Evolutionary conservation across 2,797 vertebrate genomes (phyloP).

Genomic region (Rhinichthys osculus): DNA sequence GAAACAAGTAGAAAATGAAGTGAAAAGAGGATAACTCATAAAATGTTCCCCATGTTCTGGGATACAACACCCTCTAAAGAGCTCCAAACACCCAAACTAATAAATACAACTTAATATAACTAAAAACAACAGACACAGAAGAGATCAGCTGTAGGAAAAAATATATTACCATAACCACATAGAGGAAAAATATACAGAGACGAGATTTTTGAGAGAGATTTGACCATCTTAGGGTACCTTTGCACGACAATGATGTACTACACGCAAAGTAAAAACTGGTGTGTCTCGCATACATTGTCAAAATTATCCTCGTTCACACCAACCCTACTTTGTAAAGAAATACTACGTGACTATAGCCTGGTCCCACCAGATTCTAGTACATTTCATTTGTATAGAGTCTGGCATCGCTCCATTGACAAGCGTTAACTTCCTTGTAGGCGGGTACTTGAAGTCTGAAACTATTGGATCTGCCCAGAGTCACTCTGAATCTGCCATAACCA

Average conservation of each 20-base stretch:
- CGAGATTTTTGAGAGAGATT: neutral
- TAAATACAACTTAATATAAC: neutral
- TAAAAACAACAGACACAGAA: neutral
- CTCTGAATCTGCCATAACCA: too few relatives aligned
- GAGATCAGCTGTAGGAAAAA: neutral
- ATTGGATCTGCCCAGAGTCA: too few relatives aligned
- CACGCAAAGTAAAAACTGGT: too few relatives aligned
- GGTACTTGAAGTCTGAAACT: too few relatives aligned
- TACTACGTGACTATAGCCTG: neutral
- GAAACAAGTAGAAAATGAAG: neutral
- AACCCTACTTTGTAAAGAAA: neutral
- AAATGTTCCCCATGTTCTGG: neutral
- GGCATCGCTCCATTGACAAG: too few relatives aligned
- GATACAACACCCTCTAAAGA: neutral
- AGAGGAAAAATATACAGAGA: neutral
- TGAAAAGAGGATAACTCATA: slow-evolving; percentile 17
- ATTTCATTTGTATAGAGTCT: too few relatives aligned
- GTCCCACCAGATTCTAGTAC: too few relatives aligned
- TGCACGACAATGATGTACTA: too few relatives aligned
- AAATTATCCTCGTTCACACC: too few relatives aligned
- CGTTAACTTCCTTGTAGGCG: too few relatives aligned
- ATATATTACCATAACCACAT: neutral
- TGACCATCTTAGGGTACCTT: neutral
- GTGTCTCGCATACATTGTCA: too few relatives aligned
- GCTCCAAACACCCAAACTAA: neutral